Percentiles rank a stretch among this genome's conserved stretches.
Conservation (phyloP, 1,140 invertebrate genomes). For the Steinernema feltiae region DNA sequence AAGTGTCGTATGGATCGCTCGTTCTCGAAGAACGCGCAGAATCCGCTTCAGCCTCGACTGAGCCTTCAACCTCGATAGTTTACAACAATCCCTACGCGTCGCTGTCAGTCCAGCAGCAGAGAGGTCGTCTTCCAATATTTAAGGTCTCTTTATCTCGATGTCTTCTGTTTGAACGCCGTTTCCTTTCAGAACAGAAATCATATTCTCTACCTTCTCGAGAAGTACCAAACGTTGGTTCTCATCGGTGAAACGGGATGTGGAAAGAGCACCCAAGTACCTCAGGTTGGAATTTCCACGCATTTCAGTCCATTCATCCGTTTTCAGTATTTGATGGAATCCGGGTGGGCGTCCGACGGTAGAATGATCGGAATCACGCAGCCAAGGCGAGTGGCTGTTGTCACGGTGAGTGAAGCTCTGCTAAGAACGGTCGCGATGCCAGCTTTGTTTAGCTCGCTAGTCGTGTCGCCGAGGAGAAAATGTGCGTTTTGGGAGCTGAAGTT, state of each 20-base stretch:
- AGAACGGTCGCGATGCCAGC: no score
- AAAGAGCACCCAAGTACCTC: slow-evolving; percentile 96
- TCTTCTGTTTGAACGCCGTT: background rate
- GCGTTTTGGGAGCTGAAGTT: slow-evolving; percentile 71
- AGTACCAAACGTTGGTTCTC: slow-evolving; percentile 94
- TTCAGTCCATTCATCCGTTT: no score
- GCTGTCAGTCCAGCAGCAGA: slow-evolving; percentile 54
- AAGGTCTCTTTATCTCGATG: slow-evolving; percentile 37
- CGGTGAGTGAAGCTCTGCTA: no score
- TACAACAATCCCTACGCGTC: slow-evolving; percentile 52
- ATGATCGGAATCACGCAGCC: slow-evolving; percentile 93
- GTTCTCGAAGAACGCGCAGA: slow-evolving; percentile 32
- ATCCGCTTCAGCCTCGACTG: background rate
- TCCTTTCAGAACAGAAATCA: slow-evolving; percentile 49
- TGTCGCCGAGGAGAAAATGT: slow-evolving; percentile 94
- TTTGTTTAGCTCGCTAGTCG: slow-evolving; percentile 93
- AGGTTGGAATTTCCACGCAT: no score
- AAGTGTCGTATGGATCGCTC: slow-evolving; percentile 21
- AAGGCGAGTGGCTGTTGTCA: slow-evolving; percentile 90
- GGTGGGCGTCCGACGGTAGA: slow-evolving; percentile 77
- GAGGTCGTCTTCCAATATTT: slow-evolving; percentile 49
- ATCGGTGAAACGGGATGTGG: slow-evolving; percentile 96
- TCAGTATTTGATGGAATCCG: slow-evolving; percentile 82
- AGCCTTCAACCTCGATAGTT: slow-evolving; percentile 28
- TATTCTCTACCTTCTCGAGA: slow-evolving; percentile 87